A percentile compares a stretch with the other conserved stretches of the same genome.
Conservation (phyloP, 1,140 invertebrate species). For the Lucilia cuprina region DNA sequence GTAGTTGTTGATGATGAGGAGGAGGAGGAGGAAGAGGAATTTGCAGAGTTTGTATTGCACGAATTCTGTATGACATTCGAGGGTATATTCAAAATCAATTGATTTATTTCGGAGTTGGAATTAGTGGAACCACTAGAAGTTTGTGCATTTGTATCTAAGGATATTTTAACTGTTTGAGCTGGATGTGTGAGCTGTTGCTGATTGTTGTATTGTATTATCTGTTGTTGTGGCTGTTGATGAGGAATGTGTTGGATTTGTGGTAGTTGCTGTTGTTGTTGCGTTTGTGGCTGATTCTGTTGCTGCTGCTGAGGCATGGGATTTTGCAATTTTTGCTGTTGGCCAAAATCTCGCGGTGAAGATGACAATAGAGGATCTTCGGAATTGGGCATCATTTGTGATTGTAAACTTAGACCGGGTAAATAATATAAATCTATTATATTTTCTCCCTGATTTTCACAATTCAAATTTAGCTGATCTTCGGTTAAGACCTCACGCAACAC, state of each 20-base stretch:
- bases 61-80: not conserved
- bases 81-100: conserved; percentile 33
- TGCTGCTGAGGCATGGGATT: conserved; percentile 41
- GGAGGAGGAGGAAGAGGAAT: not conserved
- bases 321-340: conserved; percentile 55
- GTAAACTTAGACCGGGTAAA: conserved; percentile 62
- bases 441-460: conserved; percentile 51
- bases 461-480: conserved; percentile 69
- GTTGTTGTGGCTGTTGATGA: conserved; percentile 19
- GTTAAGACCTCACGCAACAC: conserved; percentile 81
- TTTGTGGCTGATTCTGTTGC: conserved; percentile 40
- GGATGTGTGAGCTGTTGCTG: not conserved
- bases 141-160: not conserved
- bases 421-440: conserved; percentile 62
- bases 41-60: not conserved
- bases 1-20: conserved; percentile 43
- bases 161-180: conserved; percentile 33
- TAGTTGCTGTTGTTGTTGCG: conserved; percentile 41
- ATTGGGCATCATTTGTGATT: conserved; percentile 83
- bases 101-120: not conserved
- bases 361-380: conserved; percentile 83
- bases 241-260: conserved; percentile 38
- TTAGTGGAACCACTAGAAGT: not conserved
- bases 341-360: conserved; percentile 81
- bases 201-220: not conserved